Conservation (phyloP, 1,140 invertebrate genomes). For the Lepidotrigona ventralis region DNA sequence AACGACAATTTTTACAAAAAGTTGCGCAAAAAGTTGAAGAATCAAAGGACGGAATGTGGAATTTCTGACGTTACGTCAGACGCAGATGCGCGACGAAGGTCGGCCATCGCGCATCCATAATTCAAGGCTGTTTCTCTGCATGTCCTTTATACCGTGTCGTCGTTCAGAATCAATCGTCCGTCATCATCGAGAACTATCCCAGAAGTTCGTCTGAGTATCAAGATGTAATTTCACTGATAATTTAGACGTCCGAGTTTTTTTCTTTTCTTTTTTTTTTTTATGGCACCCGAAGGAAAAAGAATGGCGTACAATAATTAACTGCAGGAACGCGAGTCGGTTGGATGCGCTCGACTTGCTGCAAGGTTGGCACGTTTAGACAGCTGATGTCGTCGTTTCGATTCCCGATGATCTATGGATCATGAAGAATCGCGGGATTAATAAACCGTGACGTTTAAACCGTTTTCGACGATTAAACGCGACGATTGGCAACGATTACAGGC, state of each 20-base stretch:
- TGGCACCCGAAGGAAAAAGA: not conserved
- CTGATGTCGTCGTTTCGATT: constrained; percentile 11
- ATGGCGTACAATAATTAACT: constrained; percentile 9
- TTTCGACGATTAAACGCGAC: not conserved
- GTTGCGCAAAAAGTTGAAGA: not conserved
- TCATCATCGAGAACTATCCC: not conserved
- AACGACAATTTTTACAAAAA: not conserved
- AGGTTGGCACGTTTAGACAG: constrained; percentile 17
- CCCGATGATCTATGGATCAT: not conserved
- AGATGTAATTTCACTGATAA: not conserved
- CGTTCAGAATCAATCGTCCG: not conserved
- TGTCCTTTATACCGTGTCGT: not conserved
- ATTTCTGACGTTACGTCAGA: constrained; percentile 8
- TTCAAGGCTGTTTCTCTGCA: not conserved
- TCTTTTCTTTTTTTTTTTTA: not conserved
- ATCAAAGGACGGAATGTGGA: not conserved
- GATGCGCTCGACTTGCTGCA: constrained; percentile 11
- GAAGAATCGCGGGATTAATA: not conserved
- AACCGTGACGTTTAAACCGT: not conserved
- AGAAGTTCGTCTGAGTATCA: not conserved
- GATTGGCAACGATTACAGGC: not conserved
- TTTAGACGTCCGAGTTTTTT: not conserved
- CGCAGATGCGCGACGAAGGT: constrained; percentile 1
- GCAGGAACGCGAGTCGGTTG: not conserved
- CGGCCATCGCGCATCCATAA: not conserved